Conservation (phyloP, 2,113 vertebrate genomes). For the Channa maculata region DNA sequence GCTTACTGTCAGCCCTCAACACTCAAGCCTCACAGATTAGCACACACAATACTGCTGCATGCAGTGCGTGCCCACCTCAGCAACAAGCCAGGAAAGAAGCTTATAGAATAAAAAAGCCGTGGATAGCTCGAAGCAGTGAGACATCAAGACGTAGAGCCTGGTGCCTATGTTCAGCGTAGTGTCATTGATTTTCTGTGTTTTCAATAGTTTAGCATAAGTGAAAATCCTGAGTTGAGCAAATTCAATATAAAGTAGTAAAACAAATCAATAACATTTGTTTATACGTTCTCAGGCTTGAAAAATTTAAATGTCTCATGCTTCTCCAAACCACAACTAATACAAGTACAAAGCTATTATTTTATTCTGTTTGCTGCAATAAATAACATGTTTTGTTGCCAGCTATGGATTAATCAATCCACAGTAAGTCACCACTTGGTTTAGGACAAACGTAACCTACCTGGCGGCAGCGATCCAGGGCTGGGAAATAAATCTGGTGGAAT, state of each 20-base stretch:
- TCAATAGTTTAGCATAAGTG: background rate
- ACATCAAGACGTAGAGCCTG: slow-evolving; percentile 36
- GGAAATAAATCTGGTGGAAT: no score
- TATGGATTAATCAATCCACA: no score
- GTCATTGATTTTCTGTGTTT: background rate
- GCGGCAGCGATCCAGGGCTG: no score
- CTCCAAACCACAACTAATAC: no score
- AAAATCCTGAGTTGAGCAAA: background rate
- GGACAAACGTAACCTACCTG: no score
- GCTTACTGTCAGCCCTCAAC: slow-evolving; percentile 63
- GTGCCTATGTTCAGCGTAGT: background rate
- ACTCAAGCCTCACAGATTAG: slow-evolving; percentile 60
- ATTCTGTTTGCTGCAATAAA: no score
- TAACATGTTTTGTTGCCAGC: no score
- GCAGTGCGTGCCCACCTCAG: slow-evolving; percentile 58
- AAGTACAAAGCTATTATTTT: no score
- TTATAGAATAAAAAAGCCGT: slow-evolving; percentile 30
- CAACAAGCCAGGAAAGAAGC: slow-evolving; percentile 47
- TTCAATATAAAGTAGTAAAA: background rate
- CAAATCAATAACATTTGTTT: no score
- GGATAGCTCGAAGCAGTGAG: slow-evolving; percentile 31
- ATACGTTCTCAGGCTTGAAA: background rate
- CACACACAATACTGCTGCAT: slow-evolving; percentile 32
- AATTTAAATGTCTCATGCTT: no score
- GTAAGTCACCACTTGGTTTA: no score